Evolutionary conservation across 1,140 invertebrate genomes (phyloP).

Genomic region (Leptopilina clavipes): DNA sequence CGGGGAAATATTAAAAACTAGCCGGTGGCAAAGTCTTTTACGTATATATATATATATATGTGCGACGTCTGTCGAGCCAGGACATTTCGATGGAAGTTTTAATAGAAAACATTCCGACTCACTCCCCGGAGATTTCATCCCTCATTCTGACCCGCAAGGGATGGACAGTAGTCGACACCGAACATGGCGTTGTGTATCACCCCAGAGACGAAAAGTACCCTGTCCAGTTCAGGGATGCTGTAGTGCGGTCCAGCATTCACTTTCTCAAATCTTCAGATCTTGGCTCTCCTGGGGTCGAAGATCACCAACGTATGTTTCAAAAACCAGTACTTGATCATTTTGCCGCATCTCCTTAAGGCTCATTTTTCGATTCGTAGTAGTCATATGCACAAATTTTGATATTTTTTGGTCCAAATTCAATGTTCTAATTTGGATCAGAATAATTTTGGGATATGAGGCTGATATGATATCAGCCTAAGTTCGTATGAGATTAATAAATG

Average conservation of each 20-base stretch:
- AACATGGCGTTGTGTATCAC: slow-evolving; percentile 1
- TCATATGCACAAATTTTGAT: no score
- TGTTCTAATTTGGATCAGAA: neutral
- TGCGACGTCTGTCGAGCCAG: slow-evolving; percentile 17
- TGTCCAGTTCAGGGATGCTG: slow-evolving; percentile 28
- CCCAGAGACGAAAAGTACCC: slow-evolving; percentile 19
- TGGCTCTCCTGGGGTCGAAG: neutral
- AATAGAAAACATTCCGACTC: slow-evolving; percentile 23
- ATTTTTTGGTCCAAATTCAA: neutral
- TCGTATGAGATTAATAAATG: neutral
- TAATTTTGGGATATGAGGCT: neutral
- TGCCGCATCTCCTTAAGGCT: no score
- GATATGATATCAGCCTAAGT: no score
- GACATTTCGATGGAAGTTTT: slow-evolving; percentile 34
- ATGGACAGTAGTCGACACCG: neutral
- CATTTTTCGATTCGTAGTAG: no score
- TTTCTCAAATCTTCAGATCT: slow-evolving; percentile 9
- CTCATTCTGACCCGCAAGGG: neutral
- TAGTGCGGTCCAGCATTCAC: slow-evolving; percentile 23
- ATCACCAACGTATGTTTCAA: slow-evolving; percentile 37
- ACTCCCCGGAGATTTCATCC: slow-evolving; percentile 24
- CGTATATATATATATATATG: no score
- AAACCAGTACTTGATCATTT: neutral
- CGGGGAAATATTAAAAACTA: slow-evolving; percentile 20
- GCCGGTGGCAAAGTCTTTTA: slow-evolving; percentile 23